These are phyloP conservation scores for Pyrrhosoma nymphula DNA, from an alignment of 2,888 invertebrate species.

Conservation along the genomic window DNA sequence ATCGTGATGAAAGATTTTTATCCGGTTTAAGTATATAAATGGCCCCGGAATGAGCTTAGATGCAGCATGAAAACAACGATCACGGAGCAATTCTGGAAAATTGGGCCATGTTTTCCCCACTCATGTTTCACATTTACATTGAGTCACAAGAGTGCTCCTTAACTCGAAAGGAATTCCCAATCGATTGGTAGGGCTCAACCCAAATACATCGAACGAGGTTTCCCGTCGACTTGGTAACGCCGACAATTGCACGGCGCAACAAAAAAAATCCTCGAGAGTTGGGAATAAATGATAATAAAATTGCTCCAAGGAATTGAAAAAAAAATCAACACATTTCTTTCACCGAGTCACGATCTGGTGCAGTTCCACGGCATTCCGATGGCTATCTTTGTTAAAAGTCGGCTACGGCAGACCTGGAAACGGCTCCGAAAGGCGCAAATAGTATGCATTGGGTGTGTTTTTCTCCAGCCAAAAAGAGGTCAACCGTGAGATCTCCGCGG, in stretches of 20 bases:
- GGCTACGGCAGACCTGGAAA: neutral
- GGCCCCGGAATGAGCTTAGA: neutral
- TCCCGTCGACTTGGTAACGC: neutral
- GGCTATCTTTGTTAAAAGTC: neutral
- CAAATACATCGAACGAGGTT: neutral
- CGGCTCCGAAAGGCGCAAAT: neutral
- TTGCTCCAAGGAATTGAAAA: neutral
- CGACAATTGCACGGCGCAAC: neutral
- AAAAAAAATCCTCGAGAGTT: neutral
- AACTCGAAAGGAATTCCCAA: neutral
- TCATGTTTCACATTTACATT: neutral
- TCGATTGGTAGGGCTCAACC: neutral
- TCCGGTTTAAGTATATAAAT: neutral
- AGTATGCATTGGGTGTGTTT: neutral
- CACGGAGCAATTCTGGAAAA: neutral
- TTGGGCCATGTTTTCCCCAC: neutral
- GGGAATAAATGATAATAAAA: conserved; percentile 1
- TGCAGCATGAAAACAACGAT: neutral
- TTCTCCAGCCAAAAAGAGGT: neutral
- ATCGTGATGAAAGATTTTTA: neutral
- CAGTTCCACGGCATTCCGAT: neutral
- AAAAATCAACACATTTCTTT: neutral
- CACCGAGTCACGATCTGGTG: neutral
- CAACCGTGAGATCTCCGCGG: neutral
- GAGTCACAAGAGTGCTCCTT: neutral